Evolutionary conservation across 2,797 vertebrate species (phyloP).

Genomic region (Aulostomus chinensis): DNA sequence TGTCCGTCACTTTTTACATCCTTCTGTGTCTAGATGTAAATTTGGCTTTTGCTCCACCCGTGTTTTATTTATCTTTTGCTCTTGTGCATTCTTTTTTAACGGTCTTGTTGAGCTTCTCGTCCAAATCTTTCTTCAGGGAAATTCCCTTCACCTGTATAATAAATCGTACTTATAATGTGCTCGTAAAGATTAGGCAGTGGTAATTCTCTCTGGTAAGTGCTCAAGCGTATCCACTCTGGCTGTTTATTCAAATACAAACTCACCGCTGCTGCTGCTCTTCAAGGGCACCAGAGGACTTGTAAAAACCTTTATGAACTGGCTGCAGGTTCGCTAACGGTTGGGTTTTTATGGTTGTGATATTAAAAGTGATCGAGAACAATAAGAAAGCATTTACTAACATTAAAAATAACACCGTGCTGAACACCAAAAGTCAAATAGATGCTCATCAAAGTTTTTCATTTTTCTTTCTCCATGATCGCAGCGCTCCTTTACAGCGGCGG

Average conservation of each 20-base stretch:
- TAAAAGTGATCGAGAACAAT: neutral
- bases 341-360: neutral
- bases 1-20: neutral
- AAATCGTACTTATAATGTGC: too few relatives aligned
- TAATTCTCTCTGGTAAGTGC: constrained; percentile 1
- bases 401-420: constrained; percentile 2
- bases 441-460: neutral
- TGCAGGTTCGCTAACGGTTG: neutral
- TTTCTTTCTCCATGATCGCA: constrained; percentile 55
- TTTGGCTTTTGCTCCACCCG: too few relatives aligned
- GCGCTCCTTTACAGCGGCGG: constrained; percentile 85
- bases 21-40: neutral
- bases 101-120: too few relatives aligned
- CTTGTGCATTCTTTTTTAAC: too few relatives aligned
- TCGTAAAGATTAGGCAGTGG: neutral
- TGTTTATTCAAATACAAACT: constrained; percentile 19
- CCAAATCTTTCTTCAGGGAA: too few relatives aligned
- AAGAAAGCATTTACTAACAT: neutral
- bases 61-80: too few relatives aligned
- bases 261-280: neutral
- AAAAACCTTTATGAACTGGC: constrained; percentile 13
- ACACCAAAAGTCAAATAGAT: neutral
- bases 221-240: neutral
- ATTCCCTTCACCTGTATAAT: too few relatives aligned
- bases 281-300: constrained; percentile 7